Evolutionary conservation across 2,888 invertebrate species (phyloP).

Genomic region (Drosophila neotestacea): DNA sequence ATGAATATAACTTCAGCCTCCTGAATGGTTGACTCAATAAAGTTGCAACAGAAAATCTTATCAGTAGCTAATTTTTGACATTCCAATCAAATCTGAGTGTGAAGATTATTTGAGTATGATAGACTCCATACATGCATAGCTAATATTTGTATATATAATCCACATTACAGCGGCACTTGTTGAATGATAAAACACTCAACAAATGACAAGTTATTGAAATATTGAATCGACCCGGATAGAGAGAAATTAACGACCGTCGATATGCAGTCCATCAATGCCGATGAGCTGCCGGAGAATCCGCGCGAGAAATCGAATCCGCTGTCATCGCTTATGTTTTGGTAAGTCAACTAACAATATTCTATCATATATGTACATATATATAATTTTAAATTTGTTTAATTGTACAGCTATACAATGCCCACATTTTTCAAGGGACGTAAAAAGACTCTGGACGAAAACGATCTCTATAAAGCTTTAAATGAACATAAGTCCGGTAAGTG

Average conservation of each 20-base stretch:
- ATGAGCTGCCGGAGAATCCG: constrained; percentile 86
- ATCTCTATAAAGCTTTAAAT: constrained; percentile 90
- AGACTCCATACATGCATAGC: background rate
- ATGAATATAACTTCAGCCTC: constrained; percentile 3
- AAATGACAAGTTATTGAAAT: constrained; percentile 56
- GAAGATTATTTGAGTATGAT: background rate
- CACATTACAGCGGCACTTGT: constrained; percentile 52
- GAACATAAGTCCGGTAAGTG: constrained; percentile 88
- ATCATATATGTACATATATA: background rate
- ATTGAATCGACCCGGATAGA: constrained; percentile 44
- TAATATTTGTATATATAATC: constrained; percentile 19
- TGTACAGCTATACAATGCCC: constrained; percentile 90
- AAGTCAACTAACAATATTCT: constrained; percentile 31
- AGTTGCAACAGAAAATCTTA: constrained; percentile 21
- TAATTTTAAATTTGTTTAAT: constrained; percentile 2
- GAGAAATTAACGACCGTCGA: constrained; percentile 46
- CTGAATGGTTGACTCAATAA: background rate
- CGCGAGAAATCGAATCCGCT: constrained; percentile 87
- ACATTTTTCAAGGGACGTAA: constrained; percentile 91
- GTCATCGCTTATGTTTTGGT: constrained; percentile 88
- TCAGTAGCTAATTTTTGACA: constrained; percentile 15
- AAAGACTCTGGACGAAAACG: constrained; percentile 90
- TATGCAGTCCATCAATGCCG: constrained; percentile 85
- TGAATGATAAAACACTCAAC: constrained; percentile 41
- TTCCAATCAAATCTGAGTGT: background rate